Conservation (phyloP, 2,113 vertebrate genomes). For the Tonatia bakeri region DNA sequence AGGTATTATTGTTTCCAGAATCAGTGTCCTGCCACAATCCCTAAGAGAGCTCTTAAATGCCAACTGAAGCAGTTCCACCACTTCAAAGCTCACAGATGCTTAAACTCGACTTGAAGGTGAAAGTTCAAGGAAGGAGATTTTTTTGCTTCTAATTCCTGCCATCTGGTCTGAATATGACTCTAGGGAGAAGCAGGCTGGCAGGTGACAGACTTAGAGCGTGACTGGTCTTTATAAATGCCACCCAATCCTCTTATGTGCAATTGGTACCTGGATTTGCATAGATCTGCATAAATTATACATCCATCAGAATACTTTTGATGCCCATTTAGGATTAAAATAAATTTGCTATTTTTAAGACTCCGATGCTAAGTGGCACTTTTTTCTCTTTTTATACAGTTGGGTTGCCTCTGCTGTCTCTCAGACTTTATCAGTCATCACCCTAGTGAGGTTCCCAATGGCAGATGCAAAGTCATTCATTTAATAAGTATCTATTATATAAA, state of each 20-base stretch:
- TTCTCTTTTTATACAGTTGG: background rate
- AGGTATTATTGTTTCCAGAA: slow-evolving; percentile 14
- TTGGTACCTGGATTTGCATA: slow-evolving; percentile 32
- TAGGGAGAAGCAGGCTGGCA: slow-evolving; percentile 33
- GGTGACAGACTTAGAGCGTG: slow-evolving; percentile 53
- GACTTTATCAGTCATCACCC: background rate
- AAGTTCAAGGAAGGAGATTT: slow-evolving; percentile 33
- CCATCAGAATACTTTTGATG: background rate
- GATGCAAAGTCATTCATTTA: slow-evolving; percentile 22
- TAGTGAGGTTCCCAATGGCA: background rate
- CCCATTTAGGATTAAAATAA: slow-evolving; percentile 59
- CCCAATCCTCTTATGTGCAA: slow-evolving; percentile 22
- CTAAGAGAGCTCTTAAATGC: background rate
- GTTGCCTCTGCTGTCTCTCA: background rate
- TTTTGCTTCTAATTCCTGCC: slow-evolving; percentile 49
- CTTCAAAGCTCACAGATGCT: slow-evolving; percentile 25
- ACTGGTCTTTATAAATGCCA: slow-evolving; percentile 50
- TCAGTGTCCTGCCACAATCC: background rate
- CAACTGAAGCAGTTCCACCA: background rate
- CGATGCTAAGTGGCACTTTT: slow-evolving; percentile 1
- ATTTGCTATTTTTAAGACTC: slow-evolving; percentile 59
- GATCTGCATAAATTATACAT: slow-evolving; percentile 46
- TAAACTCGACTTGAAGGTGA: slow-evolving; percentile 43
- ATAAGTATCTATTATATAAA: background rate
- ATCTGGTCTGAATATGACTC: slow-evolving; percentile 53